phyloP scores from a whole-genome alignment of 2,113 vertebrate species.

The Grammomys dolichurus region DNA sequence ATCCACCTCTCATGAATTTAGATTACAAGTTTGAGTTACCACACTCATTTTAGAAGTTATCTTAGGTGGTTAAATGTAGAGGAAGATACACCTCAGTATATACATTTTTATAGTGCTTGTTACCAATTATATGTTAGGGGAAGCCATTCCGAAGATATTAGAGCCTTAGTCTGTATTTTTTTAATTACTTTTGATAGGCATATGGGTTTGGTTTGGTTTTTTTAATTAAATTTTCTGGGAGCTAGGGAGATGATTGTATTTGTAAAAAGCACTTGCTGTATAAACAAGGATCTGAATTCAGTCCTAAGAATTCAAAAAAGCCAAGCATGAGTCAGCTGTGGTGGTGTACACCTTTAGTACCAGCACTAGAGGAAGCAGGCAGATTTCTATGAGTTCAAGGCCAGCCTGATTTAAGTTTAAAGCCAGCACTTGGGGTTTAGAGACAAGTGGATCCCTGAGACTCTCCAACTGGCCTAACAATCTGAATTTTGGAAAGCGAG shows the following conservation, averaged over 20 bases:
- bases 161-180: no score
- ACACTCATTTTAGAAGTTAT: neutral
- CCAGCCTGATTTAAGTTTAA: no score
- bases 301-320: neutral
- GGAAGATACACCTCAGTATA: neutral
- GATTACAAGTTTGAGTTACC: neutral
- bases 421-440: no score
- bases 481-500: neutral
- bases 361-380: neutral
- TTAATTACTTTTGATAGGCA: no score
- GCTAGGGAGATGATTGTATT: neutral
- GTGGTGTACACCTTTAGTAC: neutral
- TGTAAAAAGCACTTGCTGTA: neutral
- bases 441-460: no score
- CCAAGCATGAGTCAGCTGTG: neutral
- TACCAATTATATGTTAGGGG: neutral
- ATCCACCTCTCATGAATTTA: neutral
- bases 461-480: neutral
- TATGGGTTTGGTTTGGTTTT: neutral
- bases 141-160: neutral
- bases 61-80: conserved; percentile 24
- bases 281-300: neutral
- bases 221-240: neutral
- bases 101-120: neutral
- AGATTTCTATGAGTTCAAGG: neutral